These are phyloP conservation scores for Cydia strobilella DNA, from an alignment of 1,140 invertebrate species.

Conservation along the genomic window DNA sequence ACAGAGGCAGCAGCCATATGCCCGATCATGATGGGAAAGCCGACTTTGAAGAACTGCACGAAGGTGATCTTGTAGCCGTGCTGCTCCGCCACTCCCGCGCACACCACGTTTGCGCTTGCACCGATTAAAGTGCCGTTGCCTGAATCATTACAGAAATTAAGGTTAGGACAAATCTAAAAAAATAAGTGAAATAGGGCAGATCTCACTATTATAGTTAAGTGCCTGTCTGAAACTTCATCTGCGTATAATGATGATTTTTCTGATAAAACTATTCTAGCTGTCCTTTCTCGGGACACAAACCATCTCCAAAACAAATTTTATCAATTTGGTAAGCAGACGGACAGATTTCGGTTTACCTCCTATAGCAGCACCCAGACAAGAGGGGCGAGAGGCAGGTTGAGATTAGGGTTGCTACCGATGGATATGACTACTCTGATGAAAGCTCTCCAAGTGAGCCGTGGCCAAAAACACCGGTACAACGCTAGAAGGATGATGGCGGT, in stretches of 20 bases:
- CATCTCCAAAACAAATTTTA: no score
- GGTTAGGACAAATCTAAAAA: no score
- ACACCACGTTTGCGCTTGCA: slow-evolving; percentile 91
- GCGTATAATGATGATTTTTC: no score
- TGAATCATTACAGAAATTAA: slow-evolving; percentile 52
- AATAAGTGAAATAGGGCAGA: neutral
- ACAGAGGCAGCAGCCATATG: slow-evolving; percentile 69
- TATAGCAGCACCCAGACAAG: slow-evolving; percentile 80
- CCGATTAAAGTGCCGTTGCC: slow-evolving; percentile 92
- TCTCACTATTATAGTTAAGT: no score
- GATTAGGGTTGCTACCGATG: slow-evolving; percentile 81
- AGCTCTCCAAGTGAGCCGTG: no score
- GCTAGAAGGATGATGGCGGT: neutral
- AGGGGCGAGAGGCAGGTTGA: slow-evolving; percentile 85
- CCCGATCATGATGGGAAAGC: slow-evolving; percentile 89
- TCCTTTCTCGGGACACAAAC: no score
- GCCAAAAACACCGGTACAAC: no score
- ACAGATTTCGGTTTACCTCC: no score
- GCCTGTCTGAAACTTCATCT: no score
- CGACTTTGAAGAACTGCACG: slow-evolving; percentile 88
- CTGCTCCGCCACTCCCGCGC: slow-evolving; percentile 91
- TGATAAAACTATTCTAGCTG: no score
- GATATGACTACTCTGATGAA: slow-evolving; percentile 87
- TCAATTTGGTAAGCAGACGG: no score
- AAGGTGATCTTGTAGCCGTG: slow-evolving; percentile 91